A percentile compares a stretch with the other conserved stretches of the same genome.
Evolutionary conservation across 2,797 vertebrate species (phyloP).

Genomic region (Manis crassicaudata): DNA sequence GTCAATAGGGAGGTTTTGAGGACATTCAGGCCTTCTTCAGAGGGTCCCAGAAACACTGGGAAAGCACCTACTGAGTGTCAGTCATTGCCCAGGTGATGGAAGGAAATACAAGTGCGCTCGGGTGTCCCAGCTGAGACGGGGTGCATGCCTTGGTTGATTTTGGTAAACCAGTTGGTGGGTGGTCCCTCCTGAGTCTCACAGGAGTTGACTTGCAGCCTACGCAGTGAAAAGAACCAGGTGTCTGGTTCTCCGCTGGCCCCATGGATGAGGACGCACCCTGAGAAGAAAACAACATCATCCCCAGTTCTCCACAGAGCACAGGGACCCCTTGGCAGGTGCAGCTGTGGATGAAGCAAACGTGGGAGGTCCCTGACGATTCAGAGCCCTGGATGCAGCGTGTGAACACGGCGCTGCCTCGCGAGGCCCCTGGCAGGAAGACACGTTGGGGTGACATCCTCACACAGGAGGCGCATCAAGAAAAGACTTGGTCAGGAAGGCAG

Average conservation of each 20-base stretch:
- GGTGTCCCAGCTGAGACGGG: not conserved
- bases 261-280: not conserved
- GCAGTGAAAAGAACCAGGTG: not conserved
- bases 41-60: not conserved
- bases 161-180: not conserved
- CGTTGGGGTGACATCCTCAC: not conserved
- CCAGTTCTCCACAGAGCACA: not conserved
- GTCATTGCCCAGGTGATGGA: not conserved
- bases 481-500: not conserved
- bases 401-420: accelerated
- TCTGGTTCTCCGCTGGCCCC: not conserved
- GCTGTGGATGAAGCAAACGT: not conserved
- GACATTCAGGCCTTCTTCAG: not conserved
- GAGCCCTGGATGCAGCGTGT: too few species aligned
- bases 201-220: not conserved
- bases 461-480: not conserved
- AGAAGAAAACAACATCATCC: not conserved
- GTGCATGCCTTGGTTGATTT: not conserved
- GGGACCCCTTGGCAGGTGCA: not conserved
- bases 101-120: not conserved
- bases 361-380: not conserved
- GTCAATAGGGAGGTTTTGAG: not conserved
- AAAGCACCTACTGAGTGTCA: not conserved
- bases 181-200: not conserved
- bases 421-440: not conserved